Evolutionary conservation across 2,113 vertebrate genomes (phyloP), one percentile per base, ranked within the genome.

Genomic region (Rhinichthys klamathensis): DNA sequence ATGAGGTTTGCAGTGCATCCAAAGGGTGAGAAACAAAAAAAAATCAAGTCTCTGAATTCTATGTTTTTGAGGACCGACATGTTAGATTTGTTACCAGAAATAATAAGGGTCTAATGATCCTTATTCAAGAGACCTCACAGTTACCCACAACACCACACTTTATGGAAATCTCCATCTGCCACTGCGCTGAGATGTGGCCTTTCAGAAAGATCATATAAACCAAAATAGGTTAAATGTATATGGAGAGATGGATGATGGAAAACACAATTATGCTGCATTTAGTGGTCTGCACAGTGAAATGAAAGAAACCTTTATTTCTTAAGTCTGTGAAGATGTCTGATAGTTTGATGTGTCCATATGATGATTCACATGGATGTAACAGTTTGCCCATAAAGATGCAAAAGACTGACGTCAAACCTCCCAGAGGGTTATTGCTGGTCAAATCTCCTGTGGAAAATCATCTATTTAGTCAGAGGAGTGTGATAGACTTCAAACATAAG

Each of bases 401-500:
- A 41, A 46, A 67, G 61, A 32, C 44, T 67, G 41, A 81, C 11
- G 41, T 32, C 60, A 67, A 81, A 65, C 44, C 51, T 16, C 21
- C 18, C 61, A 67, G 41, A 67, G 35, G 41, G 79, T 25, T 13
- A 41, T 73, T 23, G 9, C 32, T 75, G 58, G 65, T 84, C 82
- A 74, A 18, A 15, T 38, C n/a, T 78, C 30, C 32, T 78, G 18
- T 78, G 49, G 11, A 80, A 80, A 35, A 58, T n/a, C 56, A 35
- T 83, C 49, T 51, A 58, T 83, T 77, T 83, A 79, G 77, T 88
- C 80, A 74, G 23, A 86, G 63, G 18, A 74, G 30, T 80, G 41
- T 61, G 75, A 77, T 72, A 80, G 86, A 87, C 82, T 86, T 78
- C 74, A 85, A 72, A 74, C 61, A 67, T 54, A 25, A 83, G 67